Conservation (phyloP, 2,888 invertebrate species). For the Dolomedes plantarius region DNA sequence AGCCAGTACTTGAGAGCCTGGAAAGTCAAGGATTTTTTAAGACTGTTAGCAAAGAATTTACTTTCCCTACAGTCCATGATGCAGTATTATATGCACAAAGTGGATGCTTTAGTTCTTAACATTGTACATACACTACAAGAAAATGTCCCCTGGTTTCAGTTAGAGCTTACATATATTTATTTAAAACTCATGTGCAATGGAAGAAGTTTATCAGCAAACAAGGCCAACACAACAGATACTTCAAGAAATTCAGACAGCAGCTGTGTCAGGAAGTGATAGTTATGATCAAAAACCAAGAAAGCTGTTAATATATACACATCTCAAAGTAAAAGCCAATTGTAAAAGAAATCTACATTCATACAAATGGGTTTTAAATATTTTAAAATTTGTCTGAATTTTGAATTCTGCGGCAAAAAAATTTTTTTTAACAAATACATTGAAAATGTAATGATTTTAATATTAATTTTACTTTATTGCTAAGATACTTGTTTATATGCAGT, state of each 20-base stretch:
- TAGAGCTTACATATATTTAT: conserved; percentile 15
- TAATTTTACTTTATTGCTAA: too few relatives aligned
- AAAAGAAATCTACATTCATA: too few relatives aligned
- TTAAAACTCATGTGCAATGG: background rate
- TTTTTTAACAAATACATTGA: too few relatives aligned
- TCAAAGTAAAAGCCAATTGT: too few relatives aligned
- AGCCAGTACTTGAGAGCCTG: conserved; percentile 61
- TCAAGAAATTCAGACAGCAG: too few relatives aligned
- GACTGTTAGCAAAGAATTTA: conserved; percentile 53
- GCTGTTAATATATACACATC: too few relatives aligned
- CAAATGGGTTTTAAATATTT: too few relatives aligned
- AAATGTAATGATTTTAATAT: too few relatives aligned
- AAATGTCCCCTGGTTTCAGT: background rate
- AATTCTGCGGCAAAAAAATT: too few relatives aligned
- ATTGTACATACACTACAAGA: conserved; percentile 6
- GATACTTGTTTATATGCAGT: background rate
- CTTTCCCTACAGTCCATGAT: conserved; percentile 72
- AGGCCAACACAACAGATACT: background rate
- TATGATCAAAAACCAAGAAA: too few relatives aligned
- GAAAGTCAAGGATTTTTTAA: conserved; percentile 63
- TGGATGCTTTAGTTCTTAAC: conserved; percentile 55
- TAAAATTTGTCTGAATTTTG: too few relatives aligned
- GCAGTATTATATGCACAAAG: conserved; percentile 68
- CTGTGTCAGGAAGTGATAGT: too few relatives aligned
- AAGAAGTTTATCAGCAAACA: background rate